Evolutionary conservation across 2,113 vertebrate genomes (phyloP).

Genomic region (Microtus oregoni): DNA sequence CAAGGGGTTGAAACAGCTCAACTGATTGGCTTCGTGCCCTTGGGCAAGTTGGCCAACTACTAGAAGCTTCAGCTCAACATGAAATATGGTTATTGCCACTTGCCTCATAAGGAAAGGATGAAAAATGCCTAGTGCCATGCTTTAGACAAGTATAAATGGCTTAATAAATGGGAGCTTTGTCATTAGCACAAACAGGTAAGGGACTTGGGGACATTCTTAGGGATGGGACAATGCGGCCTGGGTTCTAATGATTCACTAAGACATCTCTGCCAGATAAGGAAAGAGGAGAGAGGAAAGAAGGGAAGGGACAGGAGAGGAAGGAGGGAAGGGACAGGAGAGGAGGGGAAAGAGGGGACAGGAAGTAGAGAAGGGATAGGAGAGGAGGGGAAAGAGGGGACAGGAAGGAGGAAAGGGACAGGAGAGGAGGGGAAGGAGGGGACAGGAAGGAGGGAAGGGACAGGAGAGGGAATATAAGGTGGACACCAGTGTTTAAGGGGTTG

Average conservation of each 20-base stretch:
- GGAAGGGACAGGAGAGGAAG: background rate
- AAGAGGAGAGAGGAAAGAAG: background rate
- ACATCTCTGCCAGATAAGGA: background rate
- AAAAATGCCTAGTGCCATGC: background rate
- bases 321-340: too few relatives aligned
- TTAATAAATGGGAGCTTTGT: conserved; percentile 36
- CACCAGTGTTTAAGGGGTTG: background rate
- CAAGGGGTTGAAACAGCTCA: background rate
- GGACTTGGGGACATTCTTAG: background rate
- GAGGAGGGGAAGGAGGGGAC: too few relatives aligned
- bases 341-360: background rate
- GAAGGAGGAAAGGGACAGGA: background rate
- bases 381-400: background rate
- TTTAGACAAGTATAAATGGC: conserved; percentile 51
- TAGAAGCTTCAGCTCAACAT: conserved; percentile 21
- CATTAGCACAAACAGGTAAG: background rate
- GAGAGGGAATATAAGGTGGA: background rate
- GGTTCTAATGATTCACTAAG: background rate
- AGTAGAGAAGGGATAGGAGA: background rate
- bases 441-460: background rate
- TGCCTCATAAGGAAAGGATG: conserved; percentile 60
- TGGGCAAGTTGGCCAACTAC: background rate
- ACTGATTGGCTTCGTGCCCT: conserved; percentile 19
- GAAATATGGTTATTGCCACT: conserved; percentile 18
- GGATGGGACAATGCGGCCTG: background rate